Percentiles rank a stretch among this genome's conserved stretches.
Evolutionary conservation across 1,140 invertebrate genomes (phyloP).

Genomic region (Condylostylus longicornis): DNA sequence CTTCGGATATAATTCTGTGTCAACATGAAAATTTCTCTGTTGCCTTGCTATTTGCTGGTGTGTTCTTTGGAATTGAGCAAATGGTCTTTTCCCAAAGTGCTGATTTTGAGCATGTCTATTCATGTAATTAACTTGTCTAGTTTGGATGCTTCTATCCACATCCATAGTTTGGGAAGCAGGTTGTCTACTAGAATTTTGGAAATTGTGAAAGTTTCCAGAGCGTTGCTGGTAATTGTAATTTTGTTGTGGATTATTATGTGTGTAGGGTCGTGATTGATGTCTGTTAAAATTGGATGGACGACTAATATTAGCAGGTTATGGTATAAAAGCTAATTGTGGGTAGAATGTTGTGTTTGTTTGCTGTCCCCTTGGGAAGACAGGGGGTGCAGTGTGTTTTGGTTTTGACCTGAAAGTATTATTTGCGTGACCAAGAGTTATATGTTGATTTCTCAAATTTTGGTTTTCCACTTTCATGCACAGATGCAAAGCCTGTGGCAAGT

Average conservation of each 20-base stretch:
- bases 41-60: no score
- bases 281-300: not conserved
- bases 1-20: no score
- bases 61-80: not conserved
- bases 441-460: not conserved
- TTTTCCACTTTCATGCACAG: not conserved
- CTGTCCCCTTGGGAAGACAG: no score
- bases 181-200: slow-evolving; percentile 1
- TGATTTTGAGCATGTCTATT: slow-evolving; percentile 6
- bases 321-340: not conserved
- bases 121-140: slow-evolving; percentile 9
- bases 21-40: no score
- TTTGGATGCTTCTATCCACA: slow-evolving; percentile 5
- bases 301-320: not conserved
- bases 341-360: not conserved
- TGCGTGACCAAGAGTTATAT: no score
- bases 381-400: no score
- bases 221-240: no score
- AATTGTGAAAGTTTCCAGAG: no score
- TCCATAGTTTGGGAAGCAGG: slow-evolving; percentile 10
- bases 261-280: not conserved
- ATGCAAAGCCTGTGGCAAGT: slow-evolving; percentile 1
- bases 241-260: not conserved
- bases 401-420: no score
- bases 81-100: not conserved